Base-by-base conservation (phyloP, 37 sponge, comb jelly and placozoan genomes). In the Beroe ovata region DNA sequence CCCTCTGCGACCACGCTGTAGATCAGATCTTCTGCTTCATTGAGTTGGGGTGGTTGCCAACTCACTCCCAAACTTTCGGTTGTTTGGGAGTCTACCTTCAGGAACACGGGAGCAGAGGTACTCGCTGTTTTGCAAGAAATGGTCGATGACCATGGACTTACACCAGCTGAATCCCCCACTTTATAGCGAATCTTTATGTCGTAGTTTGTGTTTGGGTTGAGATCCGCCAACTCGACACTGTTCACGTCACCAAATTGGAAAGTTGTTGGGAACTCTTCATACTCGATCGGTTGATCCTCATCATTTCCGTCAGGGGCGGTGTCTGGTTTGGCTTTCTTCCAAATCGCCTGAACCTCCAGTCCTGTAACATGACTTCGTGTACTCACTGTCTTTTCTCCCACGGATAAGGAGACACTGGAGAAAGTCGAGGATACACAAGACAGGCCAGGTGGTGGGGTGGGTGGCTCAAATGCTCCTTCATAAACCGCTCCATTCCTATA, bases 81-180 rank as follows among this genome's bases (percentile, higher is more conserved):
- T 6, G 54, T 47, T 47, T 47, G 54, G 54, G 54, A 16, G 54
- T 16, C 54, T 47, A 47, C 11, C 54, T 47, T 42, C 39, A 54
- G 84, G n/a, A 77, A 54, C 0, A 77, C 84, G 47, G 84, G 84
- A 40, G 84, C 42, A 8, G 84, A 77, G 26, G 84, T 77, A n/a
- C 36, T 35, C 2, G 39, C 84, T 25, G 84, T 77, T 39, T 39
- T 42, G 47, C 84, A 77, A 23, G 84, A 42, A 11, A 77, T 54
- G 3, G 47, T 1, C 21, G 23, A 20, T 2, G 84, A 77, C 25
- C 25, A 33, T 3, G 54, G 18, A 77, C 84, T 40, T 0, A 21
- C 8, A 0, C 84, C 84, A 21, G 33, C 11, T 0, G 26, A 30
- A 36, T 26, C 38, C 1, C 47, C 84, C 4, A 77, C 84, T 22